Evolutionary conservation across 1,140 invertebrate species (phyloP).

Genomic region (Homarus americanus): DNA sequence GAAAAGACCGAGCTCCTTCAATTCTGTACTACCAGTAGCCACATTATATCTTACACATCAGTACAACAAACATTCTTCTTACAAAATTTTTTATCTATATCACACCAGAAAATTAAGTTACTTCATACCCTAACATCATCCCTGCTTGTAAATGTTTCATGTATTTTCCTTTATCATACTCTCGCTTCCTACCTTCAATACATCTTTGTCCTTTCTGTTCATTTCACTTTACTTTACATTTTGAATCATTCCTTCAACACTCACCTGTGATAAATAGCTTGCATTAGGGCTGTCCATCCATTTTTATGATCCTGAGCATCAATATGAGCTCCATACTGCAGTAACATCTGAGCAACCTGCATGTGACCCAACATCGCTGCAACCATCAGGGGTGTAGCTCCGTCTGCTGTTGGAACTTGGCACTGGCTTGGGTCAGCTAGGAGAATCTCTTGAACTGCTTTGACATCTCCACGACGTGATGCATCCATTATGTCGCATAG

Average conservation of each 20-base stretch:
- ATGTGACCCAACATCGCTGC: conserved; percentile 78
- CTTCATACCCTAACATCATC: no score
- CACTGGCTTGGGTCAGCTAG: conserved; percentile 76
- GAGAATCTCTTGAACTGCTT: conserved; percentile 76
- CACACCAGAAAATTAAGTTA: no score
- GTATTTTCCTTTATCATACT: no score
- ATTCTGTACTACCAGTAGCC: no score
- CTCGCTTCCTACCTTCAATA: no score
- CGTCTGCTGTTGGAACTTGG: conserved; percentile 78
- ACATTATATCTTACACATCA: no score
- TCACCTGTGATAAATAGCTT: conserved; percentile 79
- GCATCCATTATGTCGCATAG: conserved; percentile 72
- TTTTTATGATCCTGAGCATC: conserved; percentile 78
- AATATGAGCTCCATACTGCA: conserved; percentile 77
- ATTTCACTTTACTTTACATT: no score
- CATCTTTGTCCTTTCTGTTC: no score
- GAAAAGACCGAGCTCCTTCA: no score
- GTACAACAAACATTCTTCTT: no score
- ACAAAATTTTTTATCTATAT: no score
- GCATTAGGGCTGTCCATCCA: conserved; percentile 80
- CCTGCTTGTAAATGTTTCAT: no score
- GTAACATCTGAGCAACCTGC: conserved; percentile 77
- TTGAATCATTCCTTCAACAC: background rate
- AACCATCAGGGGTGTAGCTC: conserved; percentile 77
- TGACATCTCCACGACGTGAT: conserved; percentile 74